These are phyloP conservation scores for Scolopax bukidnonensis DNA, from an alignment of 2,797 vertebrate species.

Conservation along the genomic window DNA sequence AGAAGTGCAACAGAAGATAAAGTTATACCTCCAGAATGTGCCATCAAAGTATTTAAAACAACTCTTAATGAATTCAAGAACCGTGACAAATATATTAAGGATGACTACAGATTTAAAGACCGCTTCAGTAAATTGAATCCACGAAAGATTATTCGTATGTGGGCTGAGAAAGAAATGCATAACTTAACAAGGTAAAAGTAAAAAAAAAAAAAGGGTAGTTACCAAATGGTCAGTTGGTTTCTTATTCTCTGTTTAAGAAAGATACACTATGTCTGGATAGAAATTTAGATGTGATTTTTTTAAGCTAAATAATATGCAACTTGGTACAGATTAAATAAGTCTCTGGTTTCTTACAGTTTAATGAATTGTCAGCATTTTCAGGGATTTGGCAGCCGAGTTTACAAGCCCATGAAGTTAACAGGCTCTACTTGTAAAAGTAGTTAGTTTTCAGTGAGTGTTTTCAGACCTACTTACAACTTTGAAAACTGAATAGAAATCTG, in stretches of 20 bases:
- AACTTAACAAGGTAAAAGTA: constrained; percentile 88
- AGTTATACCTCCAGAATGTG: constrained; percentile 89
- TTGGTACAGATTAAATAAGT: neutral
- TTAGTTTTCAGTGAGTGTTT: neutral
- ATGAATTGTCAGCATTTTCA: neutral
- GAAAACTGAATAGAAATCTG: too few species aligned
- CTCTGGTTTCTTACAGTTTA: neutral
- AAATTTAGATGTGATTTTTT: neutral
- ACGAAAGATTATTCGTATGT: constrained; percentile 94
- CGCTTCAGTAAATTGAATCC: constrained; percentile 98
- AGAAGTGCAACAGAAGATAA: constrained; percentile 78
- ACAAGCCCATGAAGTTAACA: neutral
- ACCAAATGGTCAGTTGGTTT: neutral
- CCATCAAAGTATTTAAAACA: constrained; percentile 97
- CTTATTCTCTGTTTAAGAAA: neutral
- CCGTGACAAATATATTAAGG: constrained; percentile 97
- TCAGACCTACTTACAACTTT: neutral
- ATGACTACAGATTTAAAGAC: constrained; percentile 97
- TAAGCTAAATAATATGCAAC: neutral
- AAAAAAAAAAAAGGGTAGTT: neutral
- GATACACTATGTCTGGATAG: fast-evolving
- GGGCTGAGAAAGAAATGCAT: constrained; percentile 99
- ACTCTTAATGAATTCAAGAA: constrained; percentile 98
- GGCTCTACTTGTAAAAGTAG: neutral
- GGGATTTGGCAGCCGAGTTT: neutral